phyloP scores from a whole-genome alignment of 92 coral and sea anemone genomes.

The Zoanthus solanderi region DNA sequence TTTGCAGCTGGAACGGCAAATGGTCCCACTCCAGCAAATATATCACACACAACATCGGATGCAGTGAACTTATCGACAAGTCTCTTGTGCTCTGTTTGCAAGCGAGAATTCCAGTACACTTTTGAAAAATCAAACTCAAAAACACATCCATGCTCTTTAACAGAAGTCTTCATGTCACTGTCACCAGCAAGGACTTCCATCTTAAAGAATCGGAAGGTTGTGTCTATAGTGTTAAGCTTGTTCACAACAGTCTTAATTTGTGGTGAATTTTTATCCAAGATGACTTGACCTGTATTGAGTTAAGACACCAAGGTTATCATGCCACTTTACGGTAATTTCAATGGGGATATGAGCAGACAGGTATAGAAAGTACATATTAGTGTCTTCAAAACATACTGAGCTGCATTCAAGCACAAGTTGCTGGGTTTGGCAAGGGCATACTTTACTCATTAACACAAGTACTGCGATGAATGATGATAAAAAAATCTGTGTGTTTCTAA shows the following conservation, averaged over 20 bases:
- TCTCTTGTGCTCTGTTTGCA: constrained; percentile 93
- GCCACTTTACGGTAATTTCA: no score
- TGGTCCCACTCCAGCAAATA: constrained; percentile 99
- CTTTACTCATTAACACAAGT: no score
- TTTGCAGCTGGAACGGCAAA: constrained; percentile 98
- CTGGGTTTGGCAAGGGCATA: no score
- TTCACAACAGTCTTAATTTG: constrained; percentile 97
- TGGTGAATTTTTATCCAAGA: constrained; percentile 94
- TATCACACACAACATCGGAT: constrained; percentile 86
- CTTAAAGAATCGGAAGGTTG: constrained; percentile 88
- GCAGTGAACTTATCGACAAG: constrained; percentile 73
- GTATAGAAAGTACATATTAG: no score
- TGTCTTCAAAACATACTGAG: no score
- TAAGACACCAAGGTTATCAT: no score
- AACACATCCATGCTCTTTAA: constrained; percentile 86
- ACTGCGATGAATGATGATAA: no score
- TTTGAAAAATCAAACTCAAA: constrained; percentile 97
- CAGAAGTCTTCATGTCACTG: constrained; percentile 74
- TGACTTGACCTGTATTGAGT: constrained; percentile 80
- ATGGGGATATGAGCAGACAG: no score
- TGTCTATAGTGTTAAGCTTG: constrained; percentile 90
- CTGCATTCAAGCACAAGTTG: no score
- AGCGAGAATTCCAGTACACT: constrained; percentile 99
- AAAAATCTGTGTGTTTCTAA: no score
- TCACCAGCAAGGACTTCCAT: constrained; percentile 98